phyloP scores from a whole-genome alignment of 1,140 invertebrate genomes.

The Panulirus ornatus region DNA sequence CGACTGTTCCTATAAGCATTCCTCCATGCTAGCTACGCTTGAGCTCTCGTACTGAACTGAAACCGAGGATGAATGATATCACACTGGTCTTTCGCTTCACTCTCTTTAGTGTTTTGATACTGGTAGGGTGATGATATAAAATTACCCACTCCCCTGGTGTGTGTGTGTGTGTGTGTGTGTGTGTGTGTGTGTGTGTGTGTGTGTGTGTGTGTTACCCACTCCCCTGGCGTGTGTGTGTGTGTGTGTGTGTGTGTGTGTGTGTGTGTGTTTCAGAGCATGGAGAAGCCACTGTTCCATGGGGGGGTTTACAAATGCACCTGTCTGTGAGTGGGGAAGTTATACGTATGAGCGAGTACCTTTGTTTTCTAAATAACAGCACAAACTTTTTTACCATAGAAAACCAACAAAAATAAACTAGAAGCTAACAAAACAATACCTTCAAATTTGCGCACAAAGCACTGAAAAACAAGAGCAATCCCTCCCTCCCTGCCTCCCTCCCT shows the following conservation, averaged over 20 bases:
- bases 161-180: constrained; percentile 21
- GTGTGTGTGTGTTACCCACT: background rate
- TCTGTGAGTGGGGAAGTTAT: too few relatives aligned
- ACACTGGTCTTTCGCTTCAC: too few relatives aligned
- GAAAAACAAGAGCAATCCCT: background rate
- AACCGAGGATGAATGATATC: too few relatives aligned
- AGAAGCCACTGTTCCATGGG: too few relatives aligned
- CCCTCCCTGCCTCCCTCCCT: background rate
- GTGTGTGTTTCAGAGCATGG: background rate
- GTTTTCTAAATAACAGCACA: too few relatives aligned
- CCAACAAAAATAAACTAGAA: constrained; percentile 7
- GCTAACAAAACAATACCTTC: constrained; percentile 16
- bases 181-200: constrained; percentile 11
- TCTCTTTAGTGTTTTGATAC: too few relatives aligned
- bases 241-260: constrained; percentile 1
- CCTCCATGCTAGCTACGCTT: too few relatives aligned
- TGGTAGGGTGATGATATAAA: background rate
- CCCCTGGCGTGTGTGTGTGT: background rate
- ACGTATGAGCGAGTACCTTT: too few relatives aligned
- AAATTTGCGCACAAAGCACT: background rate
- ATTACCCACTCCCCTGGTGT: background rate
- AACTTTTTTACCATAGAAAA: too few relatives aligned
- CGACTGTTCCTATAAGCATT: too few relatives aligned
- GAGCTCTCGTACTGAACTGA: too few relatives aligned
- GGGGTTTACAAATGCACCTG: too few relatives aligned